Evolutionary conservation across 2,888 invertebrate genomes (phyloP), one percentile per base, ranked within the genome.

Genomic region (Netelia inedita): DNA sequence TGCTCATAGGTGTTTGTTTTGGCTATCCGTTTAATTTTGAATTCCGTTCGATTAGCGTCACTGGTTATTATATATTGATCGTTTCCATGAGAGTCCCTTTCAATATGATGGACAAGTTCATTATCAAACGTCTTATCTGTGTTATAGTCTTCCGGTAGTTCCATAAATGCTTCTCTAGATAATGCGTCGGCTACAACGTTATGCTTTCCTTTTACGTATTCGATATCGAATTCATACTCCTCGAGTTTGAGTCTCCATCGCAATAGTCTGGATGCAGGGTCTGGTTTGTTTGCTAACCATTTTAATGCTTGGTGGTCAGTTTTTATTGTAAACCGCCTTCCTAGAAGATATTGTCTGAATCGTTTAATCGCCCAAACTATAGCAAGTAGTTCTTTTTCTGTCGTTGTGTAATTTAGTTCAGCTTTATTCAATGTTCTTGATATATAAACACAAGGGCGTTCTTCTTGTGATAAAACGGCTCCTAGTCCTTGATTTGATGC

Each of bases 391-490:
- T 89, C 90, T 53, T 87, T 83, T 73, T 90, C 86, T 23, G 82
- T 88, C n/a, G 88, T 87, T 10, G 82, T 78, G 53, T 90, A 85
- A 46, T 81, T 82, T 9, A 50, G 28, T 76, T 84, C 79, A 14
- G 86, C 80, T 59, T 82, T 79, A 53, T 82, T 83, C 84, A 88
- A 76, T 80, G 90, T 90, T 53, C 91, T 73, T 16, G 89, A 89
- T 10, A 91, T 90, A 79, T 89, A 93, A 21, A 91, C 89, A 21
- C 92, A 88, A 5, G 92, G 92, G 19, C 88, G 79, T 71, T 93
- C 92, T 1, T 87, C 87, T 85, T 93, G 93, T 2, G 91, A 89
- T 5, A 92, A 74, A n/a, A 92, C 88, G 35, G 89, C 88, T 41
- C 89, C 91, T 63, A 90, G 87, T 14, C 89, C 92, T 76, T 84